A percentile compares a stretch with the other conserved stretches of the same genome.
phyloP scores from a whole-genome alignment of 2,797 vertebrate species.

The Picus viridis region DNA sequence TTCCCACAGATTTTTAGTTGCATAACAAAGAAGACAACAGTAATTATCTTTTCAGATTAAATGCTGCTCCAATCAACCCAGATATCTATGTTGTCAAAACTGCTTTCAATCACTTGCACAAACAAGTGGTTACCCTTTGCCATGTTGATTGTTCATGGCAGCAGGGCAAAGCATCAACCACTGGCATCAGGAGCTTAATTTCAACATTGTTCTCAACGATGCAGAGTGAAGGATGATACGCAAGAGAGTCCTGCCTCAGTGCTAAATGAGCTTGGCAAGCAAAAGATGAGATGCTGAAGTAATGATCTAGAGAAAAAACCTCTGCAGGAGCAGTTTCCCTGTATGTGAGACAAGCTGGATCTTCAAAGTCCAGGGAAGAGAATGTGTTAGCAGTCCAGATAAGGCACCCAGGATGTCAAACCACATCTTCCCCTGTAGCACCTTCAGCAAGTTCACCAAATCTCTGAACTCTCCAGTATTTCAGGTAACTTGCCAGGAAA shows the following conservation, averaged over 20 bases:
- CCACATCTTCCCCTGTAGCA: neutral
- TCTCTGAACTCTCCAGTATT: neutral
- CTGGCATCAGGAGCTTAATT: neutral
- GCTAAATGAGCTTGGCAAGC: constrained; percentile 7
- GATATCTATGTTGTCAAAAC: neutral
- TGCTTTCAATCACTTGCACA: neutral
- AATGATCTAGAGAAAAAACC: neutral
- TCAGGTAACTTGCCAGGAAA: neutral
- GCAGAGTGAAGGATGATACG: neutral
- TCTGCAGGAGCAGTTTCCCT: neutral
- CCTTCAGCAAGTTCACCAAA: neutral
- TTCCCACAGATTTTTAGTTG: constrained; percentile 13
- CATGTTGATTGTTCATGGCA: neutral
- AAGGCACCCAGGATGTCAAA: neutral
- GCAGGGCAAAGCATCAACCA: neutral
- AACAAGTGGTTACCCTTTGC: neutral
- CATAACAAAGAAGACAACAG: neutral
- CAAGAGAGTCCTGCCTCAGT: neutral
- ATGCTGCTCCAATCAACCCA: neutral
- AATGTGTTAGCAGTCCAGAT: neutral
- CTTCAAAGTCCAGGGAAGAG: neutral
- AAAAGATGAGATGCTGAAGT: constrained; percentile 5
- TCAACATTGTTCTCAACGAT: neutral
- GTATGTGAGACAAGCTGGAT: neutral
- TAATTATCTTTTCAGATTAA: constrained; percentile 19